These are phyloP conservation scores for Hirtodrosophila duncani DNA, from an alignment of 2,888 invertebrate genomes.

Conservation along the genomic window DNA sequence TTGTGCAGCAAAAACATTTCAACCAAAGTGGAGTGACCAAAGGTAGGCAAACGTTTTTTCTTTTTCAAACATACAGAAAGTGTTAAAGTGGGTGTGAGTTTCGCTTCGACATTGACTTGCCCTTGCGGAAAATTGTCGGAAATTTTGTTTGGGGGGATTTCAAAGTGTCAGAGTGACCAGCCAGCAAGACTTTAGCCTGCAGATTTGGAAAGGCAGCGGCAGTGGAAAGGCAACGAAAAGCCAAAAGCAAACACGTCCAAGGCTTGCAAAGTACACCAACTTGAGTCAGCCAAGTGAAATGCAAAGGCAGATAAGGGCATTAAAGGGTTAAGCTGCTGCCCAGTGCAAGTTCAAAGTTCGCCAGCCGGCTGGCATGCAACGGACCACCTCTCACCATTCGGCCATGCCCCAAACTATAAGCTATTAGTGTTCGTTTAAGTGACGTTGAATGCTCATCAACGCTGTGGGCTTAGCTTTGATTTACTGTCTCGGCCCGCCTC, in stretches of 20 bases:
- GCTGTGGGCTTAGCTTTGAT: slow-evolving; percentile 63
- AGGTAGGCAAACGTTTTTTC: not conserved
- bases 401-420: too few species aligned
- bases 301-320: slow-evolving; percentile 64
- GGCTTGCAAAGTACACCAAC: slow-evolving; percentile 39
- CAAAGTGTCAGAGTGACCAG: too few species aligned
- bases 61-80: too few species aligned
- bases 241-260: slow-evolving; percentile 28
- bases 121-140: slow-evolving; percentile 10
- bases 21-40: too few species aligned
- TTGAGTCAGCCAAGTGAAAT: slow-evolving; percentile 60
- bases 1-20: too few species aligned
- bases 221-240: slow-evolving; percentile 15
- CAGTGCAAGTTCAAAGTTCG: slow-evolving; percentile 31
- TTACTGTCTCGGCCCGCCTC: too few species aligned
- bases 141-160: too few species aligned
- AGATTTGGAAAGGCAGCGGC: slow-evolving; percentile 9
- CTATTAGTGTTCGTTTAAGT: too few species aligned
- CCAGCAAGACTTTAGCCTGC: not conserved
- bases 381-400: too few species aligned
- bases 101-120: slow-evolving; percentile 37
- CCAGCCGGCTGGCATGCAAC: slow-evolving; percentile 11
- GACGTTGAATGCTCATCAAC: slow-evolving; percentile 65
- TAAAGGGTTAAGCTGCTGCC: slow-evolving; percentile 62
- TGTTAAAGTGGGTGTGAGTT: too few species aligned